phyloP scores from a whole-genome alignment of 35 echinoderm and acorn worm genomes.

The Lytechinus variegatus region DNA sequence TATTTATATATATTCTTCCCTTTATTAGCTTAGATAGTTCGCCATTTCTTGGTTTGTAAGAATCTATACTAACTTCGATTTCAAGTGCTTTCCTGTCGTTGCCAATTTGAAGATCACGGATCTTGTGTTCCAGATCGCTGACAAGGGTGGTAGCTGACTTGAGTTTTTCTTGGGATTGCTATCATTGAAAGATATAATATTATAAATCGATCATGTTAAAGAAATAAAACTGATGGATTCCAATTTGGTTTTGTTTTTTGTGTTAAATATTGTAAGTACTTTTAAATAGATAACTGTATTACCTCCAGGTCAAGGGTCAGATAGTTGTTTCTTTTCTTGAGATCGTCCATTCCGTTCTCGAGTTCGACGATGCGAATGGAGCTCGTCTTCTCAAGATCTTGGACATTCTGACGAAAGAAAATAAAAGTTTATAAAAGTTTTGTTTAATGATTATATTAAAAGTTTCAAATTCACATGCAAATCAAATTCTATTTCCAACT shows the following conservation, averaged over 20 bases:
- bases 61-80: background rate
- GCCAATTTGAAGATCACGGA: background rate
- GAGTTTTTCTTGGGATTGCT: background rate
- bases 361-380: background rate
- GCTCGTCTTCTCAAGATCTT: background rate
- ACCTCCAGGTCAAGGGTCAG: constrained; percentile 18
- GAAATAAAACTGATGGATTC: background rate
- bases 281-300: background rate
- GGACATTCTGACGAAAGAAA: background rate
- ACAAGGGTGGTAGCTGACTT: background rate
- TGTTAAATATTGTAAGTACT: background rate
- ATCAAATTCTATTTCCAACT: too few relatives aligned
- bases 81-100: background rate
- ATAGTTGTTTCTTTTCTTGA: constrained; percentile 1
- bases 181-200: background rate
- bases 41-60: background rate
- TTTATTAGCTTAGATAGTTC: background rate
- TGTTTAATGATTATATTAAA: too few relatives aligned
- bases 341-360: background rate
- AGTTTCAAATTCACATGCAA: too few relatives aligned
- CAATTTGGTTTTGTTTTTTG: background rate
- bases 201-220: background rate
- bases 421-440: background rate
- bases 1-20: too few relatives aligned
- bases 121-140: background rate